A percentile compares a stretch with the other conserved stretches of the same genome.
phyloP scores from a whole-genome alignment of 1,140 invertebrate species.

The Caerostris darwini region DNA sequence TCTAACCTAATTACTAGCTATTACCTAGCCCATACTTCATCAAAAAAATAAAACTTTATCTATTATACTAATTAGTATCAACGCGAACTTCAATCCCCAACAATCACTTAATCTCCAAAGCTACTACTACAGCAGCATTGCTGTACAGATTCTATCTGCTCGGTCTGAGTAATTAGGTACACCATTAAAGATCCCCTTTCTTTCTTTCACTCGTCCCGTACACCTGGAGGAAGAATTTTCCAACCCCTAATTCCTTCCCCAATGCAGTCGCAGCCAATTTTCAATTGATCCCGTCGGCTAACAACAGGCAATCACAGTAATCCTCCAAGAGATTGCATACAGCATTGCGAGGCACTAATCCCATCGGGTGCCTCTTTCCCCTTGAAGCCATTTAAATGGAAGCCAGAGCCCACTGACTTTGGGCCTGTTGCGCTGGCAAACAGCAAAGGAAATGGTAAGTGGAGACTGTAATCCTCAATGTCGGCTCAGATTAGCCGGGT shows the following conservation, averaged over 20 bases:
- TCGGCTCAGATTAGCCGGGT: constrained; percentile 51
- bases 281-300: constrained; percentile 61
- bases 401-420: constrained; percentile 39
- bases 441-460: constrained; percentile 41
- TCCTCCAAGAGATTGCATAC: neutral
- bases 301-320: constrained; percentile 43
- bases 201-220: neutral
- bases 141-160: neutral
- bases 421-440: neutral
- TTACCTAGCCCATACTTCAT: no score
- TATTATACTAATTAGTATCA: neutral
- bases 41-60: no score
- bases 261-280: constrained; percentile 42
- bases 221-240: constrained; percentile 7
- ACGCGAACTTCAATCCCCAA: neutral
- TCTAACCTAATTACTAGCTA: no score
- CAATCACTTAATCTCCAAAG: neutral
- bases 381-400: constrained; percentile 65
- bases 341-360: neutral
- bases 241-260: neutral
- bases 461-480: constrained; percentile 51
- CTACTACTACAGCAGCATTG: neutral
- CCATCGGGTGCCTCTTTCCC: constrained; percentile 33
- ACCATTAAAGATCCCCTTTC: neutral
- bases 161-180: neutral